Conservation (phyloP, 1,140 invertebrate species). For the Mactra quadrangularis region DNA sequence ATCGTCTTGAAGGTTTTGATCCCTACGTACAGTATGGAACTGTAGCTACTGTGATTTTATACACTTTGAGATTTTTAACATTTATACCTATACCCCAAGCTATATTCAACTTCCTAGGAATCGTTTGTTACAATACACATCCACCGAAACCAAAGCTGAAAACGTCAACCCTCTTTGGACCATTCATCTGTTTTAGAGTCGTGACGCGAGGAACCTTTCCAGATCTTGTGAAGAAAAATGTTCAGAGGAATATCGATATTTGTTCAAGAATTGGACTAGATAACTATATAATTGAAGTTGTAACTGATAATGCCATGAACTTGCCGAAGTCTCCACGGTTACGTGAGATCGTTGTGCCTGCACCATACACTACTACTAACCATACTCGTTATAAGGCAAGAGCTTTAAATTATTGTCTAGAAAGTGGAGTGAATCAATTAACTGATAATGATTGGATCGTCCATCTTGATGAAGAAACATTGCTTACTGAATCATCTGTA, state of each 20-base stretch:
- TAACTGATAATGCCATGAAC: constrained; percentile 94
- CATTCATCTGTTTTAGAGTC: constrained; percentile 97
- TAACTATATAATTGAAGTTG: constrained; percentile 98
- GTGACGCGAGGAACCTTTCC: constrained; percentile 98
- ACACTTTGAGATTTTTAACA: constrained; percentile 68
- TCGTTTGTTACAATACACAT: constrained; percentile 97
- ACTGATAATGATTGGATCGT: constrained; percentile 98
- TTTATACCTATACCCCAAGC: constrained; percentile 71
- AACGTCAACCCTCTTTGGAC: constrained; percentile 94
- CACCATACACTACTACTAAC: constrained; percentile 92
- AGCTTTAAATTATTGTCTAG: constrained; percentile 97
- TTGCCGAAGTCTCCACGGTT: constrained; percentile 89
- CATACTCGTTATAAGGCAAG: constrained; percentile 97
- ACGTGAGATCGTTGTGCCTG: constrained; percentile 94
- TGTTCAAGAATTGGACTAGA: constrained; percentile 95
- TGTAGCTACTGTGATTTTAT: constrained; percentile 66
- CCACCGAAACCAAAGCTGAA: constrained; percentile 96
- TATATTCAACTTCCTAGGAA: constrained; percentile 75
- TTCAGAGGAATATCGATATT: constrained; percentile 93
- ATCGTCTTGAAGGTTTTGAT: constrained; percentile 46
- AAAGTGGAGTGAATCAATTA: constrained; percentile 93
- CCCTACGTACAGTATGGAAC: constrained; percentile 64
- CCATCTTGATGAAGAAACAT: constrained; percentile 98
- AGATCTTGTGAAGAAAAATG: constrained; percentile 94
- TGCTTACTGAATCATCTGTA: constrained; percentile 95